phyloP scores from a whole-genome alignment of 2,888 invertebrate genomes.

The Germaria angustata region DNA sequence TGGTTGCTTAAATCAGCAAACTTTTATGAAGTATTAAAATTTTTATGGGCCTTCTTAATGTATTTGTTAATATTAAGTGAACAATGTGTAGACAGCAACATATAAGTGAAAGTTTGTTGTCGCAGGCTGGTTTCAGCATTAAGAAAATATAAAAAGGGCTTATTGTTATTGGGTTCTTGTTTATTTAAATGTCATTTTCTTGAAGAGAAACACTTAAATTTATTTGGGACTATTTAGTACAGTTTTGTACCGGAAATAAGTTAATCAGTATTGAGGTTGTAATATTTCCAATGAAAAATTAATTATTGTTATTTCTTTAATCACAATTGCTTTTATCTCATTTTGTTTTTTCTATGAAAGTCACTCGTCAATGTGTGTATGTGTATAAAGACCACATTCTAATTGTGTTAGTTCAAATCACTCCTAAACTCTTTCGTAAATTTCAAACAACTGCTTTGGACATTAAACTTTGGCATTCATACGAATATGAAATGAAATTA shows the following conservation, averaged over 20 bases:
- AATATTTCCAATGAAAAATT: background rate
- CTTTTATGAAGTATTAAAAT: conserved; percentile 24
- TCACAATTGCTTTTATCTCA: background rate
- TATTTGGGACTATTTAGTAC: background rate
- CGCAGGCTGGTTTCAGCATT: background rate
- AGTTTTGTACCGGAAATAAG: background rate
- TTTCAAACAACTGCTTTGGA: conserved; percentile 22
- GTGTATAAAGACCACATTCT: background rate
- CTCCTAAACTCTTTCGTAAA: background rate
- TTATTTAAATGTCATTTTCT: no score
- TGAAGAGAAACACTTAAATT: no score
- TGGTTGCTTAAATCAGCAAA: background rate
- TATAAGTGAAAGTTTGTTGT: background rate
- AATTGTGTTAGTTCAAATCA: background rate
- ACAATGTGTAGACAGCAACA: background rate
- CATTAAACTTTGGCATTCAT: conserved; percentile 30
- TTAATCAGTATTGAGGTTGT: background rate
- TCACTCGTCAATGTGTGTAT: background rate
- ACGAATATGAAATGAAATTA: conserved; percentile 35
- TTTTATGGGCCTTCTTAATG: background rate
- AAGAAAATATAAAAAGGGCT: no score
- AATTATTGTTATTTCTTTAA: background rate
- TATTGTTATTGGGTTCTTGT: no score
- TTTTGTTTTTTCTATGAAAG: background rate
- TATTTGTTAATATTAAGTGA: background rate